phyloP scores from a whole-genome alignment of 2,888 invertebrate species.

The Drosophila villosipedis region DNA sequence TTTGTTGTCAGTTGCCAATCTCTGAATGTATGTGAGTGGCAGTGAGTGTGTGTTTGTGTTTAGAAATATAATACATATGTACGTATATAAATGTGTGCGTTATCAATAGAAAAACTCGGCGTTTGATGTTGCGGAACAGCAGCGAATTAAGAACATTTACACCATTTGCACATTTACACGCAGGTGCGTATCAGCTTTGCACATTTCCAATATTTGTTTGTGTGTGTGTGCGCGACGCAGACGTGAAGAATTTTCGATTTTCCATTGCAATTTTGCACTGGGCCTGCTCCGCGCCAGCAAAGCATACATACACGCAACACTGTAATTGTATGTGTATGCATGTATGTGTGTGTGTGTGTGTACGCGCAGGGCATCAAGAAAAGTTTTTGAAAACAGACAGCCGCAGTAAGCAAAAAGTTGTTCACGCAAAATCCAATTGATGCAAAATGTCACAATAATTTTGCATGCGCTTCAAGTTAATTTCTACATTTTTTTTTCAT shows the following conservation, averaged over 20 bases:
- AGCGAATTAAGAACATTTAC: conserved; percentile 29
- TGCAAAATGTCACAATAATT: conserved; percentile 25
- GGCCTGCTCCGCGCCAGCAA: conserved; percentile 89
- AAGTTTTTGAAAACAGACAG: conserved; percentile 49
- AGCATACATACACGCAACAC: conserved; percentile 15
- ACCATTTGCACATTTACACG: conserved; percentile 87
- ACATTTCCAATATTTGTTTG: conserved; percentile 5
- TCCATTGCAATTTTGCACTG: conserved; percentile 90
- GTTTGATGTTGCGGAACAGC: conserved; percentile 25
- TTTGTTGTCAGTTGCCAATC: conserved; percentile 57
- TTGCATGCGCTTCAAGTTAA: conserved; percentile 20
- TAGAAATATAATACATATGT: conserved; percentile 31
- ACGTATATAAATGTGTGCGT: conserved; percentile 37
- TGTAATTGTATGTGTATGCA: conserved; percentile 15
- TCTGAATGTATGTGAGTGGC: conserved; percentile 26
- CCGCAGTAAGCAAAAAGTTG: conserved; percentile 55
- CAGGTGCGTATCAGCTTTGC: conserved; percentile 90
- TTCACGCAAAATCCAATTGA: conserved; percentile 63
- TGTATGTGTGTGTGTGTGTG: conserved; percentile 39
- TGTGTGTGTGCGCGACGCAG: conserved; percentile 88
- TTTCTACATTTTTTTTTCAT: background rate
- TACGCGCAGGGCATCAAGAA: conserved; percentile 58
- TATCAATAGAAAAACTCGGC: conserved; percentile 48
- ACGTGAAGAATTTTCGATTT: conserved; percentile 88
- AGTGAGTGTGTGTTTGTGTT: conserved; percentile 6